Evolutionary conservation across 1,140 invertebrate genomes (phyloP).

Genomic region (Sminthurides bifidus): DNA sequence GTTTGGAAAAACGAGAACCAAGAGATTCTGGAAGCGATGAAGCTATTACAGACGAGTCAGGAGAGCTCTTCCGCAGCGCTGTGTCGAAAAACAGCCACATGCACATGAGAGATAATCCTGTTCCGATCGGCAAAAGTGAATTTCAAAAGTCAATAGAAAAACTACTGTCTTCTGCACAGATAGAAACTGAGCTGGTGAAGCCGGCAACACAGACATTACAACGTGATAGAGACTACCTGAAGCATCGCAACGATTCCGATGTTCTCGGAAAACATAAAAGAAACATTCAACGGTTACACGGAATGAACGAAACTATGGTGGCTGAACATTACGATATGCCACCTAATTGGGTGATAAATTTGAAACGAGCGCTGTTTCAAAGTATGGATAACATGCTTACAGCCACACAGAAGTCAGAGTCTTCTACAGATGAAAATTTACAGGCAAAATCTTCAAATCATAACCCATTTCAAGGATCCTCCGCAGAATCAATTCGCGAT

Average conservation of each 20-base stretch:
- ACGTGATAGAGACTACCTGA: not conserved
- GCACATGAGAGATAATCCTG: not conserved
- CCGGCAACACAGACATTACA: not conserved
- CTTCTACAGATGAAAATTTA: not conserved
- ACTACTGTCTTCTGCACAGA: not conserved
- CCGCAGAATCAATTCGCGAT: not conserved
- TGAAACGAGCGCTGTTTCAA: conserved; percentile 23
- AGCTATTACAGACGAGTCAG: not conserved
- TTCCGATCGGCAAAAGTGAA: not conserved
- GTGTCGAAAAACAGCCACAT: no score
- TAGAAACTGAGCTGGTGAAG: not conserved
- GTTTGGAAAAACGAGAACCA: no score
- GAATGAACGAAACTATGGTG: not conserved
- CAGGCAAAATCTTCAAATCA: conserved; percentile 8
- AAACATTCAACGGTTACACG: not conserved
- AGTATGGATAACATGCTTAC: conserved; percentile 7
- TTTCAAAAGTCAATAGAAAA: not conserved
- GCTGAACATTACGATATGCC: conserved; percentile 12
- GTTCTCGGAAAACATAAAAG: not conserved
- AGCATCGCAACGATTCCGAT: not conserved
- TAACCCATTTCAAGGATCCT: not conserved
- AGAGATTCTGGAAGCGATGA: no score
- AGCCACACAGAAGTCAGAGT: not conserved
- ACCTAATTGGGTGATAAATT: conserved; percentile 17
- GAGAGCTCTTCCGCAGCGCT: no score